Conservation (phyloP, 2,888 invertebrate genomes). For the Zygothrica quintamaculata region DNA sequence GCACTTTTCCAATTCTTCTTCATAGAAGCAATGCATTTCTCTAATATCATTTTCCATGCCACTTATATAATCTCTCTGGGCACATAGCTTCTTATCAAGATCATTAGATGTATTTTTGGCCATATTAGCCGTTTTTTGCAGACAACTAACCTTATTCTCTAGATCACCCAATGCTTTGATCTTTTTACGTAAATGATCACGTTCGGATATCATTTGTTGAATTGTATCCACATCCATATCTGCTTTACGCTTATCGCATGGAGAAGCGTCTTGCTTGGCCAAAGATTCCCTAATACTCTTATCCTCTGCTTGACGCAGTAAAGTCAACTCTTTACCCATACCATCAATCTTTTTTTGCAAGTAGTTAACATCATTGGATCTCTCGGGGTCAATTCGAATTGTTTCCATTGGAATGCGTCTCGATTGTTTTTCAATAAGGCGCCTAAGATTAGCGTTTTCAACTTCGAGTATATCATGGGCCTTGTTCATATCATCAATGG, state of each 20-base stretch:
- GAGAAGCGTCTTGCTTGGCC: constrained; percentile 12
- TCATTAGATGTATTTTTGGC: constrained; percentile 42
- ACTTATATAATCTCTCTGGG: constrained; percentile 56
- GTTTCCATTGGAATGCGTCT: constrained; percentile 55
- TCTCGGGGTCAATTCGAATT: constrained; percentile 68
- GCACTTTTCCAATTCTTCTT: constrained; percentile 57
- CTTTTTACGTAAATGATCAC: constrained; percentile 72
- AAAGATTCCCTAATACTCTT: constrained; percentile 39
- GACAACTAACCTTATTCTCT: constrained; percentile 43
- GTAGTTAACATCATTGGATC: constrained; percentile 67
- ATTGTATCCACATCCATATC: constrained; percentile 68
- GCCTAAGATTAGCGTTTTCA: constrained; percentile 73
- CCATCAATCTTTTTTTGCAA: constrained; percentile 74
- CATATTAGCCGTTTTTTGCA: constrained; percentile 54
- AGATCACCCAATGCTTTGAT: constrained; percentile 50
- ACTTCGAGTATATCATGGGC: constrained; percentile 74
- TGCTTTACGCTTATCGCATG: constrained; percentile 4
- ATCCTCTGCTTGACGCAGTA: constrained; percentile 74
- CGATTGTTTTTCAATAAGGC: constrained; percentile 76
- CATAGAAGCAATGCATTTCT: constrained; percentile 76
- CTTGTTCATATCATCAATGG: constrained; percentile 75
- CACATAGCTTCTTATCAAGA: constrained; percentile 46
- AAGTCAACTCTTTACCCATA: constrained; percentile 70
- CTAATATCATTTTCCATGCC: constrained; percentile 71
- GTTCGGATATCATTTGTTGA: constrained; percentile 70